Percentiles rank a stretch among this genome's conserved stretches.
Evolutionary conservation across 1,140 invertebrate species (phyloP).

Genomic region (Chironomus tepperi): DNA sequence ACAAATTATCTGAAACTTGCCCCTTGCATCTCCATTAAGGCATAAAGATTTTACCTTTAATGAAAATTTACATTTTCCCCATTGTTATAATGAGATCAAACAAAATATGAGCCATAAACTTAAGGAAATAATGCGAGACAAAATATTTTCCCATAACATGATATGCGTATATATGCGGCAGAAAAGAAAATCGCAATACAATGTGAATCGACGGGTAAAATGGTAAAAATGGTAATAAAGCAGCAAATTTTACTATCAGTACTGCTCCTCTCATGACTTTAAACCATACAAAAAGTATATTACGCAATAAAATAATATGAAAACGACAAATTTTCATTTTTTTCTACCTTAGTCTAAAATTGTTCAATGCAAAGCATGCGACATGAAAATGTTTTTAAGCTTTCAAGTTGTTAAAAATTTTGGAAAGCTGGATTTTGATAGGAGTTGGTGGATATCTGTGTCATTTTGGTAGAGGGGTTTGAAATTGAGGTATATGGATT

Average conservation of each 20-base stretch:
- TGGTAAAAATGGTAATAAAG: conserved; percentile 17
- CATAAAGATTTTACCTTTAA: background rate
- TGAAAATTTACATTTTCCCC: background rate
- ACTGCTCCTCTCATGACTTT: background rate
- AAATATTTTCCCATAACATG: background rate
- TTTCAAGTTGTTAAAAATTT: conserved; percentile 10
- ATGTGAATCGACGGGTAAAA: background rate
- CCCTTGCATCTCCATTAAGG: no score
- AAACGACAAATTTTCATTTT: conserved; percentile 18
- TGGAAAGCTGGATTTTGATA: background rate
- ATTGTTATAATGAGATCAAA: background rate
- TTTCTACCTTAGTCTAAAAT: background rate
- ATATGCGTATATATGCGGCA: background rate
- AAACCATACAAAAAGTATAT: background rate
- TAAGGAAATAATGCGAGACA: background rate
- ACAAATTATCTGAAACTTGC: no score
- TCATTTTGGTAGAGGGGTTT: no score
- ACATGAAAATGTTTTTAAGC: conserved; percentile 22
- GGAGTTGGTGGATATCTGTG: no score
- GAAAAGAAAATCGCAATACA: background rate
- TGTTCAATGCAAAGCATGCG: background rate
- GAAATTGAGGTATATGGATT: no score
- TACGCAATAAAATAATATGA: conserved; percentile 18
- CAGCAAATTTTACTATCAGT: conserved; percentile 16
- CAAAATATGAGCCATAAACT: background rate